phyloP scores from a whole-genome alignment of 1,140 invertebrate genomes.

The Mizuhopecten yessoensis region DNA sequence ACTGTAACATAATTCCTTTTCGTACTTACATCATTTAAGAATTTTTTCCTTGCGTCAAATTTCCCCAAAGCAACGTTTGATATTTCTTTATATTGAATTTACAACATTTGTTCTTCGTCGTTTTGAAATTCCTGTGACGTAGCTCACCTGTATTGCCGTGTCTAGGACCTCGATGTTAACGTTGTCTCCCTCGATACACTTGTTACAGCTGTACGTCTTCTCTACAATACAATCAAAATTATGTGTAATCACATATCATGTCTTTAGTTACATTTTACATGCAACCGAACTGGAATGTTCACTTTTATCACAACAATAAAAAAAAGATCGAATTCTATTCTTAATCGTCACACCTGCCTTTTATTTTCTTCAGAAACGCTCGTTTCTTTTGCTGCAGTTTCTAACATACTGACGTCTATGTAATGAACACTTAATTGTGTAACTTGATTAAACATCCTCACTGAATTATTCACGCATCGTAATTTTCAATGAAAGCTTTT shows the following conservation, averaged over 20 bases:
- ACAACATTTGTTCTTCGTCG: no score
- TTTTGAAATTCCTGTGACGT: not conserved
- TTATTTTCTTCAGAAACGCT: not conserved
- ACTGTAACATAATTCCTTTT: no score
- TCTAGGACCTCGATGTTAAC: conserved; percentile 95
- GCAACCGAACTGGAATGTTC: not conserved
- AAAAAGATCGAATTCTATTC: not conserved
- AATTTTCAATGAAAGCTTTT: not conserved
- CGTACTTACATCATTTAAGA: no score
- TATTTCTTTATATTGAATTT: no score
- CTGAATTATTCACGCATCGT: not conserved
- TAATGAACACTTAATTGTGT: not conserved
- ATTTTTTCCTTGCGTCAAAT: no score
- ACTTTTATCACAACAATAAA: not conserved
- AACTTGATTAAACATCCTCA: not conserved
- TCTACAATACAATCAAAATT: conserved; percentile 85
- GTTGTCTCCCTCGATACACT: conserved; percentile 93
- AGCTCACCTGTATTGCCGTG: conserved; percentile 93
- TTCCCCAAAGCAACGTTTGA: no score
- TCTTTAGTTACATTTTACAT: not conserved
- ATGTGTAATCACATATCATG: not conserved
- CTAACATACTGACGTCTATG: not conserved
- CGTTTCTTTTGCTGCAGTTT: not conserved
- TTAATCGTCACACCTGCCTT: not conserved
- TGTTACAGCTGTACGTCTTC: conserved; percentile 94